Percentiles rank a stretch among this genome's conserved stretches.
phyloP scores from a whole-genome alignment of 2,113 vertebrate species.

The Loxodonta africana region DNA sequence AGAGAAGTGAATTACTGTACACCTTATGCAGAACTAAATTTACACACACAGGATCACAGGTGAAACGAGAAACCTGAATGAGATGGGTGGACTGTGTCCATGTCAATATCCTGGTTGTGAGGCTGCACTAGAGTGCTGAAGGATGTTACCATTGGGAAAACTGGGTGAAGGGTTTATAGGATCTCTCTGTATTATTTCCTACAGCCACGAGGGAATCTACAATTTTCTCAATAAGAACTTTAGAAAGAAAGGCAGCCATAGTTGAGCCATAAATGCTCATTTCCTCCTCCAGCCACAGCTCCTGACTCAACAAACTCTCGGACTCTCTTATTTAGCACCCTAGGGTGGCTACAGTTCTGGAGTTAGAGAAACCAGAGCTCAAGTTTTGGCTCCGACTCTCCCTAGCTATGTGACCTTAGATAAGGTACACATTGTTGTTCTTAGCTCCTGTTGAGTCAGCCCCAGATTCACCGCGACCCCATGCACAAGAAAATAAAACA shows the following conservation, averaged over 20 bases:
- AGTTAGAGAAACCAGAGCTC: not conserved
- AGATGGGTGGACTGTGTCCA: too few relatives aligned
- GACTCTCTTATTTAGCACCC: not conserved
- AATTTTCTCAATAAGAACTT: not conserved
- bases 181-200: not conserved
- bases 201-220: too few relatives aligned
- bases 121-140: not conserved
- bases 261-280: not conserved
- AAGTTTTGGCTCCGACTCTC: not conserved
- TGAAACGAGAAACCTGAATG: not conserved
- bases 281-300: not conserved
- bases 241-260: not conserved
- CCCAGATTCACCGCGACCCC: not conserved
- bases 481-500: too few relatives aligned
- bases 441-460: not conserved
- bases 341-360: not conserved
- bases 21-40: not conserved
- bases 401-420: not conserved
- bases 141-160: not conserved
- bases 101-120: not conserved
- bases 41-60: not conserved
- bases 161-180: not conserved
- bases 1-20: not conserved
- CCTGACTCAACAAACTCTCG: not conserved
- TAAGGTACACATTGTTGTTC: not conserved